Evolutionary conservation across 2,888 invertebrate species (phyloP), one percentile per base, ranked within the genome.

Genomic region (Ischnus inquisitorius): DNA sequence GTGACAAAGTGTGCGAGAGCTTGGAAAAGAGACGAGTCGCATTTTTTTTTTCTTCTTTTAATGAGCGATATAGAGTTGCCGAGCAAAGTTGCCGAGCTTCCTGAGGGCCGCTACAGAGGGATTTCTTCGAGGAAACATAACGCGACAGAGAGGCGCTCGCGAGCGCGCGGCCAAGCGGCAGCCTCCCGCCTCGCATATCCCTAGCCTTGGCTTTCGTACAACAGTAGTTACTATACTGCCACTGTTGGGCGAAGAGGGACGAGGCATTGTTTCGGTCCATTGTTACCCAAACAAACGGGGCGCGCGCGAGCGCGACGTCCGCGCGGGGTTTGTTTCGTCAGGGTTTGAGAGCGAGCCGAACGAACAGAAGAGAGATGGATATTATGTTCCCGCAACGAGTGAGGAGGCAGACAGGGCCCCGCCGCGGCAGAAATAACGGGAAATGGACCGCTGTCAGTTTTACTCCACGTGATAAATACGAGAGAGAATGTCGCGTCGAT

Each of bases 381-480:
- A 80, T 83, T 79, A 78, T 83, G 67, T 81, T 83, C 68, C 68
- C 91, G 14, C 57, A 22, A 34, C 34, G 34, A 34, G n/a, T n/a
- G 34, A 34, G 34, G 12, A 90, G 88, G 88, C 91, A 91, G 91
- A 91, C 92, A 91, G 88, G 86, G 34, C 34, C 34, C 85, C 72
- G 72, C 87, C 87, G n/a, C n/a, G 89, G 88, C 90, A 91, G 91
- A 90, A 91, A 91, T 90, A 91, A 91, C 91, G 90, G 93, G 93
- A 92, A 93, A 93, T 92, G 91, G 93, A 92, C 93, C 90, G 91
- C 93, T 92, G 93, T 93, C 93, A 92, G 92, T 91, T 92, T 92
- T 92, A 92, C 91, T 90, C 91, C 88, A 89, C 90, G 90, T 92
- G 91, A 92, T 92, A 91, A 92, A 93, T 92, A 90, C 90, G 88